Evolutionary conservation across 2,797 vertebrate genomes (phyloP), one percentile per base, ranked within the genome.

Genomic region (Anabas testudineus): DNA sequence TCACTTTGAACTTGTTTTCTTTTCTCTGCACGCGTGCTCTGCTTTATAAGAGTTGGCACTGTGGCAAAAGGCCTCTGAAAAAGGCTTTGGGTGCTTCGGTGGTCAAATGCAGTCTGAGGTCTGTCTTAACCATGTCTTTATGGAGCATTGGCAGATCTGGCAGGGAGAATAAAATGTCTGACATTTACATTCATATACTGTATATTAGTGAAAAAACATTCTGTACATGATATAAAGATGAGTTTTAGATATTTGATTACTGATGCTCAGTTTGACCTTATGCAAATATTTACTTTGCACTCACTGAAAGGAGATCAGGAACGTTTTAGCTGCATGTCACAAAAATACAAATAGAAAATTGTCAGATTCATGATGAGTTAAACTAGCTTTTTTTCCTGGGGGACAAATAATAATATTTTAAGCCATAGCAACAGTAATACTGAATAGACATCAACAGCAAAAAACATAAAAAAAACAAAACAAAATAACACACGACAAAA

Each of bases 71-170:
- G 64, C 54, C 62, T 85, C 72, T 83, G 72, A 85, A 78, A 30
- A 63, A 36, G 77, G 61, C 70, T 85, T 87, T 65, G 39, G 59
- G 51, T 76, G 68, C 28, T 49, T 43, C 71, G 42, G 66, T 55
- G 22, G 32, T 78, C 61, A 74, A 72, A 80, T 71, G 69, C 39
- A 61, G 67, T 74, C 83, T 81, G 86, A 71, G 83, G 71, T 57
- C 70, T 71, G 71, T 69, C 51, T 72, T 71, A 74, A 78, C 61
- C 61, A 55, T 67, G 59, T 81, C 65, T 74, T 77, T 51, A 47
- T 65, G 79, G 42, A 80, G 69, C n/a, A 9, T 9, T 65, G 46
- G 74, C 63, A 68, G 76, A 80, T 76, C 67, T 77, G 55, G 62
- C 54, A 77, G 48, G 63, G 54, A 83, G 47, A 77, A 73, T 69